Base-by-base conservation (phyloP, 2,113 vertebrate species). In the Oryzias melastigma region DNA sequence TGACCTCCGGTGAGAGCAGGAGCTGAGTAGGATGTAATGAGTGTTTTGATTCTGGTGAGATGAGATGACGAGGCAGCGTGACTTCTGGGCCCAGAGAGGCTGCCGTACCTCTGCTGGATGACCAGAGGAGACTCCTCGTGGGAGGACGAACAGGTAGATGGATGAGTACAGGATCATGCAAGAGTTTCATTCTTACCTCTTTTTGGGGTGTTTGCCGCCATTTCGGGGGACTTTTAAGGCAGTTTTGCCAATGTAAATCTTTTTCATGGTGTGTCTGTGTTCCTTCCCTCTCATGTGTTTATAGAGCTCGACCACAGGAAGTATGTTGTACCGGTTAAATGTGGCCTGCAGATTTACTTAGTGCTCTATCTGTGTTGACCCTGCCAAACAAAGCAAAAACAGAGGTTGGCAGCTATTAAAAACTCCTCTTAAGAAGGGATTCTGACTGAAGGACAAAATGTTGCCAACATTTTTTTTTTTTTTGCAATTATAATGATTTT, bases 171-270 rank as follows among this genome's bases (percentile, higher is more conserved):
- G 72, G 68, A 83, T 60, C 70, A 54, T 13, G 57, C 19, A 59
- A 56, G 40, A 24, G 22, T 46, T 57, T 72, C 45, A 13, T 77
- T 87, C 90, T 91, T 92, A 92, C 91, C 91, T 92, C 85, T 92
- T 92, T 67, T 92, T 92, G 17, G 86, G 91, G 67, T 92, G 91
- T 85, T 92, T 92, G 80, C 90, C 81, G 45, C 90, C 90, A 82
- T 90, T 92, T 81, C 90, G 85, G 82, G 90, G 73, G 58, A 88
- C 90, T 91, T 92, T 92, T 83, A 90, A 86, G 77, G 90, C 90
- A 13, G 91, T 92, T 90, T 92, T 92, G 75, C 91, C 91, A 85
- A 92, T 92, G 87, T 92, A 92, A 77, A 92, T 92, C 87, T 92
- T 92, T 90, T 92, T 92, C 92, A 93, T 93, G 90, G 87, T 91